phyloP scores from a whole-genome alignment of 2,113 vertebrate species.

The Scytalopus superciliaris region DNA sequence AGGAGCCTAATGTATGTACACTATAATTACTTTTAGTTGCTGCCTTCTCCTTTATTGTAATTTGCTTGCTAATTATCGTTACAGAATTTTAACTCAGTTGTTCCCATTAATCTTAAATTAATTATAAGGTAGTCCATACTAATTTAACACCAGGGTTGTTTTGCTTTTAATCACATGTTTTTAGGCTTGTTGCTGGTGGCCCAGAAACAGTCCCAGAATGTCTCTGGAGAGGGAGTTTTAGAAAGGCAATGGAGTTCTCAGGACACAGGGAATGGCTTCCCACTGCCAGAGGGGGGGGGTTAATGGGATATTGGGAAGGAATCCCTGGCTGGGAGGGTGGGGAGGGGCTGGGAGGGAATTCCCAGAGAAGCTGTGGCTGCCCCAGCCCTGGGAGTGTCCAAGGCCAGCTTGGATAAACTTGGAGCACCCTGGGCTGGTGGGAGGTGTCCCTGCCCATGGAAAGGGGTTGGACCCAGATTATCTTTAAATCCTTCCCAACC shows the following conservation, averaged over 20 bases:
- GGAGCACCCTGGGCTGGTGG: background rate
- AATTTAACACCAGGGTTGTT: slow-evolving; percentile 39
- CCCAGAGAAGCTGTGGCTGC: background rate
- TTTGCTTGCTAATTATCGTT: slow-evolving; percentile 57
- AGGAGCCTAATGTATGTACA: slow-evolving; percentile 35
- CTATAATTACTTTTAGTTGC: slow-evolving; percentile 57
- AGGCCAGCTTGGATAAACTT: background rate
- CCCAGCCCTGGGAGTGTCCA: background rate
- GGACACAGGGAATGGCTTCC: background rate
- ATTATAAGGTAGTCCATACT: slow-evolving; percentile 52
- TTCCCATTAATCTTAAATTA: slow-evolving; percentile 60
- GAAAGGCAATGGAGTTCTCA: background rate
- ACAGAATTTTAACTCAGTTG: slow-evolving; percentile 43
- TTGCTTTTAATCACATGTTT: slow-evolving; percentile 24
- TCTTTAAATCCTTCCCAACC: too few relatives aligned
- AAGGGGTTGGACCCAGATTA: too few relatives aligned
- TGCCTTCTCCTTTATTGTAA: slow-evolving; percentile 46
- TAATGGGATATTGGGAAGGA: background rate
- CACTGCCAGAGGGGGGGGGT: background rate
- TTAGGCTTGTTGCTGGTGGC: background rate
- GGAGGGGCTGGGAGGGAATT: background rate
- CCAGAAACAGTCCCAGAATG: background rate
- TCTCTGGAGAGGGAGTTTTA: background rate
- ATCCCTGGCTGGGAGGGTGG: fast-evolving
- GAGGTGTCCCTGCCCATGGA: background rate